Conservation (phyloP, 2,888 invertebrate genomes). For the Lobophora halterata region DNA sequence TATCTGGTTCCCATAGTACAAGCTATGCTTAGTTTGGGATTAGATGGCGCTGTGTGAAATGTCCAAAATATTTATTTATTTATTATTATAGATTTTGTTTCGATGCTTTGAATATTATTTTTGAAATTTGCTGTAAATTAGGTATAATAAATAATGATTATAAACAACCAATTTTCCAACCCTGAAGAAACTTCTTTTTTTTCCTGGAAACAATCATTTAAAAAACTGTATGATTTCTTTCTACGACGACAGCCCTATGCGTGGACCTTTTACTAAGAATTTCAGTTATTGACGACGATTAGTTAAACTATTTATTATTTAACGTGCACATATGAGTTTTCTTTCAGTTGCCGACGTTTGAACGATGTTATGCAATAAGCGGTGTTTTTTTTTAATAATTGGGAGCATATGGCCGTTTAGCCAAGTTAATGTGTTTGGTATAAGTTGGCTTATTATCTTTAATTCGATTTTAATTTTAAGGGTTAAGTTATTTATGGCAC, state of each 20-base stretch:
- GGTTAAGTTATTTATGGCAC: conserved; percentile 1
- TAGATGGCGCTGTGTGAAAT: too few species aligned
- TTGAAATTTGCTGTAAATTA: too few species aligned
- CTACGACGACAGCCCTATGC: conserved; percentile 11
- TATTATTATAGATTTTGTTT: too few species aligned
- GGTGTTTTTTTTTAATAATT: conserved; percentile 18
- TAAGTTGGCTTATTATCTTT: conserved; percentile 12
- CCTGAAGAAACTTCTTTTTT: too few species aligned
- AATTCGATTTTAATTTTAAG: conserved; percentile 6
- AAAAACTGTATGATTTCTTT: neutral
- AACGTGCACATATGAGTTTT: conserved; percentile 27
- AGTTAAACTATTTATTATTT: conserved; percentile 46
- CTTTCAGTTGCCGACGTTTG: conserved; percentile 25
- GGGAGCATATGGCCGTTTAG: conserved; percentile 21
- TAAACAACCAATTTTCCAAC: too few species aligned
- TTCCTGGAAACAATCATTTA: neutral
- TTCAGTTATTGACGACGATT: conserved; percentile 50
- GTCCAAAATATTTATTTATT: too few species aligned
- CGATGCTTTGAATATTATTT: too few species aligned
- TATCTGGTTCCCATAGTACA: too few species aligned
- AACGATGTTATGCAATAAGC: conserved; percentile 18
- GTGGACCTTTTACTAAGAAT: conserved; percentile 48
- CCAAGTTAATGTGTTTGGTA: conserved; percentile 17
- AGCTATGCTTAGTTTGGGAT: too few species aligned
- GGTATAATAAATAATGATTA: too few species aligned